Evolutionary conservation across 2,113 vertebrate species (phyloP).

Genomic region (Sinocyclocheilus anophthalmus): DNA sequence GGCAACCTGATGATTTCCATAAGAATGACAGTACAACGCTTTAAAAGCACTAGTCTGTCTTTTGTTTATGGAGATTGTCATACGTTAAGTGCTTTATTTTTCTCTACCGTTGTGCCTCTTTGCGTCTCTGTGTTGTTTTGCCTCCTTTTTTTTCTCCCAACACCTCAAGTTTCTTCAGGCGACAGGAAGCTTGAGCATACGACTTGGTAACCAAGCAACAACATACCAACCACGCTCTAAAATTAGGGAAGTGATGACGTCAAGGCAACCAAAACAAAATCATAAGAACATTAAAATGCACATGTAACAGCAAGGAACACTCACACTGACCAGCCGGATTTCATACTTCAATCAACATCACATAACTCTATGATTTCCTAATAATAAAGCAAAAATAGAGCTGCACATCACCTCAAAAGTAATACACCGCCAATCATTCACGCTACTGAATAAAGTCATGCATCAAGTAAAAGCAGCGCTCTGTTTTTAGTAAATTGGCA

Average conservation of each 20-base stretch:
- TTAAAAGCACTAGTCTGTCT: conserved; percentile 12
- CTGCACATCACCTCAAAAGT: not conserved
- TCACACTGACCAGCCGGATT: conserved; percentile 1
- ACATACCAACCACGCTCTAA: conserved; percentile 56
- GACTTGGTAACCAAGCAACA: conserved; percentile 64
- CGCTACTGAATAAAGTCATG: conserved; percentile 10
- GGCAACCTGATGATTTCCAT: not conserved
- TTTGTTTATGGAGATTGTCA: conserved; percentile 13
- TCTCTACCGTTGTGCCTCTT: not conserved
- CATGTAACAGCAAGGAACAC: conserved; percentile 5
- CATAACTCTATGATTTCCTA: not conserved
- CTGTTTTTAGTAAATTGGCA: conserved; percentile 8
- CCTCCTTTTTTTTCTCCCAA: conserved; percentile 50
- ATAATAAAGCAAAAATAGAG: conserved; percentile 10
- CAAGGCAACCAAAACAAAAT: conserved; percentile 54
- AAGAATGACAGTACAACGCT: not conserved
- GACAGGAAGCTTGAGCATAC: conserved; percentile 57
- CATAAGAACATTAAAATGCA: conserved; percentile 47
- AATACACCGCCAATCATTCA: conserved; percentile 5
- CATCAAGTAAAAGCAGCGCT: not conserved
- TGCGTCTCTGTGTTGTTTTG: conserved; percentile 24
- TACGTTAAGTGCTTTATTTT: not conserved
- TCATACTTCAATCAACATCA: conserved; percentile 9
- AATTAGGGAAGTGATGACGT: conserved; percentile 63
- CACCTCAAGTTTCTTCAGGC: conserved; percentile 55